These are phyloP conservation scores for Leptodactylus fallax DNA, from an alignment of 2,797 vertebrate species.

Conservation along the genomic window DNA sequence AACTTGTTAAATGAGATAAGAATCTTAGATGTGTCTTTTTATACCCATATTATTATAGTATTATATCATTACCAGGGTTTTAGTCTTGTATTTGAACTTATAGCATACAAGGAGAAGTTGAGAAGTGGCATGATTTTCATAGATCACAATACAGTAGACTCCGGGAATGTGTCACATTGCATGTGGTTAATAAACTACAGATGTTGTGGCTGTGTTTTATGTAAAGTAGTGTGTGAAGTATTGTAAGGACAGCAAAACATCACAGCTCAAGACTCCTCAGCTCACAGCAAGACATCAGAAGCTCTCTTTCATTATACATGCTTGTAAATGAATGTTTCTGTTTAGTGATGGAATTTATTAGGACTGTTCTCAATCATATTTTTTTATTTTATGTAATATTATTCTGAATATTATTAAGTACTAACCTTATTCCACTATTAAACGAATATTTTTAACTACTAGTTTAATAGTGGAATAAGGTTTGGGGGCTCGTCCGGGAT, in stretches of 20 bases:
- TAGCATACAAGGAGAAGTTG: neutral
- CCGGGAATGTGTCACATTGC: constrained; percentile 1
- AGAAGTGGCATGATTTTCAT: too few species aligned
- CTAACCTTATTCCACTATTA: too few species aligned
- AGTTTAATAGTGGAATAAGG: too few species aligned
- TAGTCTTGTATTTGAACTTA: neutral
- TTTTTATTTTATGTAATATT: neutral
- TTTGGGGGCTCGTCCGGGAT: too few species aligned
- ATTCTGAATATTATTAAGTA: neutral
- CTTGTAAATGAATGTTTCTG: neutral
- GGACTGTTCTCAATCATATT: neutral
- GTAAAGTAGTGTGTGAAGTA: neutral
- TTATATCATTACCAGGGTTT: neutral
- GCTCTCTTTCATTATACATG: neutral
- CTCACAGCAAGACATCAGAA: neutral
- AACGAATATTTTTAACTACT: too few species aligned
- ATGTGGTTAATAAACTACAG: neutral
- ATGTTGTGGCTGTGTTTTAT: neutral
- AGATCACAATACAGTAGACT: too few species aligned
- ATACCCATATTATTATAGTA: neutral
- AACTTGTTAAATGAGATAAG: neutral
- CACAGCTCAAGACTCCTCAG: neutral
- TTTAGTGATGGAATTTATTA: neutral
- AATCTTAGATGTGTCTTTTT: too few species aligned
- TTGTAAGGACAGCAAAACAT: neutral